Conservation (phyloP, 2,113 vertebrate species). For the Acanthisitta chloris region DNA sequence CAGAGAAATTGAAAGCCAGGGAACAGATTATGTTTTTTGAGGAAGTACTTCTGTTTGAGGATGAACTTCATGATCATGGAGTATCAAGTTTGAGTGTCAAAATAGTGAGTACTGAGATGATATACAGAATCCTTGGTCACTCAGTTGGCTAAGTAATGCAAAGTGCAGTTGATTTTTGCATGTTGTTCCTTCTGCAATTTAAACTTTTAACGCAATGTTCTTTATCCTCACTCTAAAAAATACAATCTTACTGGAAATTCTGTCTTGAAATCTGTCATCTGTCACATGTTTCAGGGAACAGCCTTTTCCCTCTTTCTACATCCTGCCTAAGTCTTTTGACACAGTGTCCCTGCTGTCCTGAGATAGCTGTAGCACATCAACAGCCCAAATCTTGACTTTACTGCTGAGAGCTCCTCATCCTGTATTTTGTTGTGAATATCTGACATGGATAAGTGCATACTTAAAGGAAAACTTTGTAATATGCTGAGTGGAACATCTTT, state of each 20-base stretch:
- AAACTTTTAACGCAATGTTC: neutral
- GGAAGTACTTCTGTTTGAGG: conserved; percentile 94
- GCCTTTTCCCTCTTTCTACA: neutral
- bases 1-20: conserved; percentile 92
- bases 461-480: neutral
- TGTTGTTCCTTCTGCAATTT: neutral
- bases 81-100: conserved; percentile 94
- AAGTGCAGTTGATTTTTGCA: neutral
- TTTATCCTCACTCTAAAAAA: neutral
- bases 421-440: neutral
- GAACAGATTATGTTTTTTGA: conserved; percentile 98
- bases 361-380: neutral
- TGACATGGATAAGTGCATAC: neutral
- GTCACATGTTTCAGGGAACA: neutral
- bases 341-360: neutral
- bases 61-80: conserved; percentile 96
- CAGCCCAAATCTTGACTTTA: neutral
- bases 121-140: neutral
- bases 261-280: neutral
- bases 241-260: neutral
- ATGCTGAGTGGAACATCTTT: neutral
- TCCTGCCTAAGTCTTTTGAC: neutral
- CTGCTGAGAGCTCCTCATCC: neutral
- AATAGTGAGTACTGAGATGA: conserved; percentile 81
- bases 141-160: neutral